phyloP scores from a whole-genome alignment of 2,888 invertebrate genomes.

The Hoplodrina ambigua region DNA sequence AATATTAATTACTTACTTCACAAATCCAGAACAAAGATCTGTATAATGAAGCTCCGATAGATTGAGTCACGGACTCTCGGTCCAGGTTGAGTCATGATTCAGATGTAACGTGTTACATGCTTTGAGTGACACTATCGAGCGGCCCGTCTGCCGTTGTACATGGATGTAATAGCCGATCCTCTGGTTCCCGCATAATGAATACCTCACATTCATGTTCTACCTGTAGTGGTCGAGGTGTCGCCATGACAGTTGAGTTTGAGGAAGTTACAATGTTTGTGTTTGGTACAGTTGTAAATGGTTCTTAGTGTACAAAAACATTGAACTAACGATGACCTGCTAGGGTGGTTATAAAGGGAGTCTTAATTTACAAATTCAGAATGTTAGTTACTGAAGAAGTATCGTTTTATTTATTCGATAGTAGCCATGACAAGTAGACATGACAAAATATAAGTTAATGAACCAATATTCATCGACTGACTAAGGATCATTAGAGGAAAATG shows the following conservation, averaged over 20 bases:
- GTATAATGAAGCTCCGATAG: conserved; percentile 55
- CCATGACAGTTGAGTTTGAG: conserved; percentile 23
- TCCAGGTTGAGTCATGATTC: conserved; percentile 66
- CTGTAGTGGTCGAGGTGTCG: conserved; percentile 34
- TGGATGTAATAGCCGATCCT: conserved; percentile 51
- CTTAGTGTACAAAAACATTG: no score
- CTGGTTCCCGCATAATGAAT: conserved; percentile 47
- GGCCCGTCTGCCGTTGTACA: conserved; percentile 57
- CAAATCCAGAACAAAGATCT: conserved; percentile 35
- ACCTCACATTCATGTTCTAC: conserved; percentile 26
- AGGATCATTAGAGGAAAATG: no score
- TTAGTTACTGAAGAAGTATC: no score
- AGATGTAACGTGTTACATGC: conserved; percentile 63
- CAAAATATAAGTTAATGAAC: no score
- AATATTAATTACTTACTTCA: conserved; percentile 29
- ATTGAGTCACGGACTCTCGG: conserved; percentile 63
- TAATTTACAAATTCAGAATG: no score
- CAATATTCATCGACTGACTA: no score
- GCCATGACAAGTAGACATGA: no score
- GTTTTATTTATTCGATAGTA: no score
- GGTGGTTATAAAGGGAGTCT: background rate
- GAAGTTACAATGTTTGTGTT: conserved; percentile 27
- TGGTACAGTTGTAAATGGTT: conserved; percentile 2
- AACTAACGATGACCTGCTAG: background rate
- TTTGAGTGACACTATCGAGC: conserved; percentile 73